Percentiles rank a stretch among this genome's conserved stretches.
These are phyloP conservation scores for Trichomalopsis sarcophagae DNA, from an alignment of 1,140 invertebrate genomes.

Conservation along the genomic window DNA sequence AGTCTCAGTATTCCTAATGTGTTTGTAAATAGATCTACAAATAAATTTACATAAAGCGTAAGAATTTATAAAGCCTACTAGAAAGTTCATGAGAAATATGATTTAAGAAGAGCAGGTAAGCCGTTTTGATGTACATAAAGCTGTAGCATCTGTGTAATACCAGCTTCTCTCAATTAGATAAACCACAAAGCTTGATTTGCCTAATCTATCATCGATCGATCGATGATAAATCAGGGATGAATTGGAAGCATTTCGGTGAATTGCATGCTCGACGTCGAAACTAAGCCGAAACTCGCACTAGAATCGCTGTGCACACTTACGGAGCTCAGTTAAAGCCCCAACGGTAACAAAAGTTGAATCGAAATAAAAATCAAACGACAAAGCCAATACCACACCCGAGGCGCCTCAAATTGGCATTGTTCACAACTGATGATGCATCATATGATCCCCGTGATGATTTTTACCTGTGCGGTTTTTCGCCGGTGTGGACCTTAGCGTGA, in stretches of 20 bases:
- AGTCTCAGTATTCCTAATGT: too few relatives aligned
- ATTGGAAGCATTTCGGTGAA: neutral
- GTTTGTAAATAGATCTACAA: neutral
- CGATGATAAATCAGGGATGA: neutral
- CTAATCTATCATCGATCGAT: neutral
- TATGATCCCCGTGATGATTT: neutral
- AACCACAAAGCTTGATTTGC: neutral
- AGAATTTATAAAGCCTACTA: too few relatives aligned
- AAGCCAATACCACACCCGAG: neutral
- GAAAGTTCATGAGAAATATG: too few relatives aligned
- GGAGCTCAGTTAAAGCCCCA: neutral
- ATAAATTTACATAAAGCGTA: neutral
- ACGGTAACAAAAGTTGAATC: neutral
- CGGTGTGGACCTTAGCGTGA: slow-evolving; percentile 88
- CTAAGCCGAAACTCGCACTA: neutral
- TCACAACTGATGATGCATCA: slow-evolving; percentile 26
- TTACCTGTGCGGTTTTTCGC: slow-evolving; percentile 76
- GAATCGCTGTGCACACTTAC: neutral
- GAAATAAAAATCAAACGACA: neutral
- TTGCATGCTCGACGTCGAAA: neutral
- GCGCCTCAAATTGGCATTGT: slow-evolving; percentile 25
- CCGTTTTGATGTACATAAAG: too few relatives aligned
- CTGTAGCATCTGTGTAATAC: too few relatives aligned
- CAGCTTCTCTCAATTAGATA: too few relatives aligned
- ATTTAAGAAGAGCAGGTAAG: too few relatives aligned